Percentiles rank a stretch among this genome's conserved stretches.
These are phyloP conservation scores for Oegoconia quadripuncta DNA, from an alignment of 2,888 invertebrate species.

Conservation along the genomic window DNA sequence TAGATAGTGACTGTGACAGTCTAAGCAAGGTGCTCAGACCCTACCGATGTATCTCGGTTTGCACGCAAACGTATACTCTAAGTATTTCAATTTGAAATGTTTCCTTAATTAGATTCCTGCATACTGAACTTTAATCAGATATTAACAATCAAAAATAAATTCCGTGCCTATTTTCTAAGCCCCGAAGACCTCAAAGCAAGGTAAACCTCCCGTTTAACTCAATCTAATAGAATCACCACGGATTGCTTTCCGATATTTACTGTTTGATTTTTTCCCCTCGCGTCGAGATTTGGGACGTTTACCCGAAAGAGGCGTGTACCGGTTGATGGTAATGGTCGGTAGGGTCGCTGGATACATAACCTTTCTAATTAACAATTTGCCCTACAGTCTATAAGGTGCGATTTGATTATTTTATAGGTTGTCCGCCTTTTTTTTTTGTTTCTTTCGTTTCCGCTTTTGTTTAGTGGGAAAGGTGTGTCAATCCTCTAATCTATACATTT, in stretches of 20 bases:
- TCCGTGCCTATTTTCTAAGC: constrained; percentile 31
- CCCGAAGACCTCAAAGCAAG: constrained; percentile 46
- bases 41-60: constrained; percentile 44
- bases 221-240: constrained; percentile 74
- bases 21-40: constrained; percentile 22
- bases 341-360: constrained; percentile 61
- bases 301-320: constrained; percentile 69
- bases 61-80: constrained; percentile 45
- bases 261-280: constrained; percentile 72
- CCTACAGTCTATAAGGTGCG: constrained; percentile 34
- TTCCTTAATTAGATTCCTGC: not conserved
- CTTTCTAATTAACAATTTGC: constrained; percentile 66
- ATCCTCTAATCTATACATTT: too few relatives aligned
- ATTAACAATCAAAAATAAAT: constrained; percentile 37
- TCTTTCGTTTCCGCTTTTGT: constrained; percentile 10
- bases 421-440: constrained; percentile 20
- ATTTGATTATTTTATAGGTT: constrained; percentile 33
- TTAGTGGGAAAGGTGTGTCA: too few relatives aligned
- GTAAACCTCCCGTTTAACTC: constrained; percentile 57
- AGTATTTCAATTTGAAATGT: constrained; percentile 5
- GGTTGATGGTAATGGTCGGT: constrained; percentile 54
- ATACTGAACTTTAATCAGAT: constrained; percentile 13
- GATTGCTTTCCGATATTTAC: constrained; percentile 77
- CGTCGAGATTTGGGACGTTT: constrained; percentile 64
- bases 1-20: constrained; percentile 47